These are phyloP conservation scores for Panagrolaimus sp. DNA, from an alignment of 1,140 invertebrate genomes.

Conservation along the genomic window DNA sequence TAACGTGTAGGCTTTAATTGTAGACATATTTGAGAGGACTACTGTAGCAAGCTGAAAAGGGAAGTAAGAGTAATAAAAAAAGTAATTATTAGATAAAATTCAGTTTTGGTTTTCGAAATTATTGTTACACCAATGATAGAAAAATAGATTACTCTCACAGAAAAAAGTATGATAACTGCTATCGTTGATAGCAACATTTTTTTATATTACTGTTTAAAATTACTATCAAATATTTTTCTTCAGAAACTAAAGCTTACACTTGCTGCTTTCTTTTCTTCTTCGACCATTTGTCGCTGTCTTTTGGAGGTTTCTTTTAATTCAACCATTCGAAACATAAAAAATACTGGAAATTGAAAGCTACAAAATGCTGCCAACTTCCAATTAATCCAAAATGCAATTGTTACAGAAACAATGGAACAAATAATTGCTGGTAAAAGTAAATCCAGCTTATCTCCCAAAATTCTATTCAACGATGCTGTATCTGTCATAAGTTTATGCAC, in stretches of 20 bases:
- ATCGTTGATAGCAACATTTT: too few species aligned
- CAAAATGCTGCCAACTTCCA: conserved; percentile 55
- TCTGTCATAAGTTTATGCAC: conserved; percentile 52
- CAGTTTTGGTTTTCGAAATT: too few species aligned
- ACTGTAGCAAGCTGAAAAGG: conserved; percentile 36
- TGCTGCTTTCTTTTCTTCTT: conserved; percentile 56
- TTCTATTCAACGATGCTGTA: conserved; percentile 50
- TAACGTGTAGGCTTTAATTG: conserved; percentile 52
- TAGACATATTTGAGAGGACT: conserved; percentile 54
- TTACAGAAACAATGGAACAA: conserved; percentile 48
- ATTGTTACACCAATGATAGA: too few species aligned
- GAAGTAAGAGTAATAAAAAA: too few species aligned
- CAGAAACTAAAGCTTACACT: conserved; percentile 18
- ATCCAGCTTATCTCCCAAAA: conserved; percentile 49
- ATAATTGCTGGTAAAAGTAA: conserved; percentile 48
- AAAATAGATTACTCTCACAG: too few species aligned
- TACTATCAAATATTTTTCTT: too few species aligned
- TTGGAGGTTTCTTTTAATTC: conserved; percentile 41
- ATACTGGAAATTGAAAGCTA: conserved; percentile 53
- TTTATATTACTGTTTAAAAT: too few species aligned
- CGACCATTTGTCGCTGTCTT: conserved; percentile 54
- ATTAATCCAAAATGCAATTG: conserved; percentile 49
- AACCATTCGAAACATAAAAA: conserved; percentile 49
- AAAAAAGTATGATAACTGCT: too few species aligned
- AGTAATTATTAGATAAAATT: too few species aligned